Conservation (phyloP, 2,888 invertebrate genomes). For the Microctonus brassicae region DNA sequence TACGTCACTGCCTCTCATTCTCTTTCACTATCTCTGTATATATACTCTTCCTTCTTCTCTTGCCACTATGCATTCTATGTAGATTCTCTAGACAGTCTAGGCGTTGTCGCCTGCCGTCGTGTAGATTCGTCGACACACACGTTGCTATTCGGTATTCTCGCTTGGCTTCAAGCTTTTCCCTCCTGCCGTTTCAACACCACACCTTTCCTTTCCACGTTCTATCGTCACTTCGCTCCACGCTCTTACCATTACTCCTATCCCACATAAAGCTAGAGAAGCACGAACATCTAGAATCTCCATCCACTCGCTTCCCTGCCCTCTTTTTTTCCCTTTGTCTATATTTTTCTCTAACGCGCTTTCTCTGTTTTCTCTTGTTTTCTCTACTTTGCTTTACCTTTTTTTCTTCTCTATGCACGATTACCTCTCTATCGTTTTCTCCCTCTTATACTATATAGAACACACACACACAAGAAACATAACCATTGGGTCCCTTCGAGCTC, state of each 20-base stretch:
- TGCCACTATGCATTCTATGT: slow-evolving; percentile 9
- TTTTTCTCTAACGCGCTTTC: slow-evolving; percentile 7
- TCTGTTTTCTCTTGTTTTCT: not conserved
- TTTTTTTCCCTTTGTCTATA: slow-evolving; percentile 26
- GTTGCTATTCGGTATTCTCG: slow-evolving; percentile 33
- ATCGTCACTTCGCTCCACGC: slow-evolving; percentile 33
- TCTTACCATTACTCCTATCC: slow-evolving; percentile 30
- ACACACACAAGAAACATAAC: slow-evolving; percentile 18
- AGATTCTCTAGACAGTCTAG: not conserved
- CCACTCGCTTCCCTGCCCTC: not conserved
- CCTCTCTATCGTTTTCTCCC: slow-evolving; percentile 23
- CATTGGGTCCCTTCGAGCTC: slow-evolving; percentile 8
- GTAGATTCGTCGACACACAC: slow-evolving; percentile 21
- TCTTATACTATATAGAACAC: slow-evolving; percentile 9
- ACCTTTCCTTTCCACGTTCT: slow-evolving; percentile 25
- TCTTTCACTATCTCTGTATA: too few species aligned
- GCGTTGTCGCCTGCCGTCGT: slow-evolving; percentile 15
- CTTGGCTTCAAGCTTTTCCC: slow-evolving; percentile 13
- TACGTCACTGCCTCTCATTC: slow-evolving; percentile 34
- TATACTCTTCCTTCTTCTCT: slow-evolving; percentile 32
- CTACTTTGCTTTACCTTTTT: slow-evolving; percentile 24
- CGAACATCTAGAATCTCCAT: slow-evolving; percentile 22
- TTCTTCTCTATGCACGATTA: slow-evolving; percentile 5
- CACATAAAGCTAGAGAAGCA: slow-evolving; percentile 23
- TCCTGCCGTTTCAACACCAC: not conserved